Conservation (phyloP, 2,797 vertebrate genomes). For the Microctenopoma stevenorrisi region DNA sequence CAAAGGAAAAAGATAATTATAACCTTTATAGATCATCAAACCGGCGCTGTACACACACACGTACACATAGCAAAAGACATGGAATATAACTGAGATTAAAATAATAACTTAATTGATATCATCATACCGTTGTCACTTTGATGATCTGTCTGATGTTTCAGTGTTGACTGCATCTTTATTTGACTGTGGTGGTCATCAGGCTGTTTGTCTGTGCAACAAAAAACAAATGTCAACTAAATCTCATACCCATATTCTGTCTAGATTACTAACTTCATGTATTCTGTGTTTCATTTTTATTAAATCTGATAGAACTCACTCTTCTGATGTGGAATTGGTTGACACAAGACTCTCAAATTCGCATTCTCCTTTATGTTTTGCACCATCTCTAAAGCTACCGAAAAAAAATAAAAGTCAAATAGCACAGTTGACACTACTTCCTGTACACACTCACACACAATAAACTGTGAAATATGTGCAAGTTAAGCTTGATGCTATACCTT, state of each 20-base stretch:
- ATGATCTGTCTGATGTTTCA: background rate
- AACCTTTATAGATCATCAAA: too few species aligned
- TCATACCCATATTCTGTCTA: background rate
- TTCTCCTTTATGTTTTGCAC: conserved; percentile 44
- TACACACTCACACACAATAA: background rate
- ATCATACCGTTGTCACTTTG: conserved; percentile 21
- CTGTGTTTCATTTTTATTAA: too few species aligned
- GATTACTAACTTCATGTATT: background rate
- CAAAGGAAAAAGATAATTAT: background rate
- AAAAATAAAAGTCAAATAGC: conserved; percentile 1
- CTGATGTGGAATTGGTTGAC: background rate
- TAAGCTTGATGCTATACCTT: conserved; percentile 53
- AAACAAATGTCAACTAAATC: background rate
- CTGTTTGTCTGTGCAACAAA: conserved; percentile 32
- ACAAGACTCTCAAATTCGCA: background rate
- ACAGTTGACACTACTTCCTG: background rate
- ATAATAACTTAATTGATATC: too few species aligned
- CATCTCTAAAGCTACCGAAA: conserved; percentile 62
- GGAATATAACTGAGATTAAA: background rate
- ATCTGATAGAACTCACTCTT: conserved; percentile 41
- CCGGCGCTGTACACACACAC: background rate
- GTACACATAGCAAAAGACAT: background rate
- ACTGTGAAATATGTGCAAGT: background rate
- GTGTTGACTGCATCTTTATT: conserved; percentile 2
- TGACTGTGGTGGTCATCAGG: background rate